Evolutionary conservation across 2,888 invertebrate species (phyloP).

Genomic region (Stenodera caucasica): DNA sequence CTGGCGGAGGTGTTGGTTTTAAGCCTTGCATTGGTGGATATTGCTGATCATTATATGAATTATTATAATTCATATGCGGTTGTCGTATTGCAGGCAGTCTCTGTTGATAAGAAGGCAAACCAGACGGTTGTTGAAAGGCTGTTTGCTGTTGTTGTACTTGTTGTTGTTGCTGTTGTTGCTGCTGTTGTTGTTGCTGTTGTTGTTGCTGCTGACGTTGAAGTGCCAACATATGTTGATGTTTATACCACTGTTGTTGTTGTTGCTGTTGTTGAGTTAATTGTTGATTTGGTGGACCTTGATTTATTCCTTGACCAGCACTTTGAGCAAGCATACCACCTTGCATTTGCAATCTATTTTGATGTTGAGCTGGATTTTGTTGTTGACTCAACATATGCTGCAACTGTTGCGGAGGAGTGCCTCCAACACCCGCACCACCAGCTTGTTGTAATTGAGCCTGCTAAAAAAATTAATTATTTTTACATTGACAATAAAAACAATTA

Average conservation of each 20-base stretch:
- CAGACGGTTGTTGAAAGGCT: constrained; percentile 64
- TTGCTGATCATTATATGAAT: constrained; percentile 52
- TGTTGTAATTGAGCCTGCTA: constrained; percentile 48
- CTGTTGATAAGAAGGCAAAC: constrained; percentile 62
- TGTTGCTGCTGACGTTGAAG: constrained; percentile 54
- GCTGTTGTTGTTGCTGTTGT: constrained; percentile 64
- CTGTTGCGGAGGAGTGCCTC: constrained; percentile 56
- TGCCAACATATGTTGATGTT: constrained; percentile 55
- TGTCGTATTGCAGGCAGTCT: constrained; percentile 58
- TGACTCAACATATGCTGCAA: constrained; percentile 59
- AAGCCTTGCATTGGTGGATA: constrained; percentile 57
- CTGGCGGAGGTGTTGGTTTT: constrained; percentile 72
- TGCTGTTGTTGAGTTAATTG: constrained; percentile 51
- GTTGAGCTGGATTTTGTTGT: constrained; percentile 57
- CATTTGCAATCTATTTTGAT: constrained; percentile 51
- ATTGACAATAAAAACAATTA: constrained; percentile 12
- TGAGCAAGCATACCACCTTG: constrained; percentile 55
- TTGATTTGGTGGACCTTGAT: constrained; percentile 34
- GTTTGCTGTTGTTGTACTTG: constrained; percentile 61
- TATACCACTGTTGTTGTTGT: constrained; percentile 58
- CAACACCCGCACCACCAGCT: constrained; percentile 43
- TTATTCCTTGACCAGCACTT: constrained; percentile 39
- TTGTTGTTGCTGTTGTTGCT: constrained; percentile 62
- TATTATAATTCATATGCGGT: constrained; percentile 53
- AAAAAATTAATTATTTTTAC: constrained; percentile 10